phyloP scores from a whole-genome alignment of 2,113 vertebrate species.

The Podarcis cretensis region DNA sequence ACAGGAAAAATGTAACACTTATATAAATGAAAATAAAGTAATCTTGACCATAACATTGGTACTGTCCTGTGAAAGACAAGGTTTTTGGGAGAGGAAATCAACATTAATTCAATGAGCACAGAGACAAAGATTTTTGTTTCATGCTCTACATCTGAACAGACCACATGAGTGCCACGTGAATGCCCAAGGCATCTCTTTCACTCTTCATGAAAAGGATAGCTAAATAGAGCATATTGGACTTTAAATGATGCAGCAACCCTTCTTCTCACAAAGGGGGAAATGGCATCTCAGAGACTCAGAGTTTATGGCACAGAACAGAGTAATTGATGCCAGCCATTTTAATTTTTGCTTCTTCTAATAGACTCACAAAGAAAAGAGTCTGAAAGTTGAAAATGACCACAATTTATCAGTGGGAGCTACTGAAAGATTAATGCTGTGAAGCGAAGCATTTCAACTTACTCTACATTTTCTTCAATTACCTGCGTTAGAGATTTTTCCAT shows the following conservation, averaged over 20 bases:
- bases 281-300: background rate
- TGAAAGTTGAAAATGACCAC: background rate
- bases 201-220: conserved; percentile 3
- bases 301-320: background rate
- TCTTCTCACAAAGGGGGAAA: background rate
- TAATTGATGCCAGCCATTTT: background rate
- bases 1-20: accelerated
- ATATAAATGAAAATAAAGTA: background rate
- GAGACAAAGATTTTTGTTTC: conserved; percentile 18
- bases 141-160: background rate
- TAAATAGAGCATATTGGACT: conserved; percentile 26
- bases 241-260: background rate
- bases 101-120: conserved; percentile 4
- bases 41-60: background rate
- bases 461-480: conserved; percentile 67
- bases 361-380: background rate
- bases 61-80: background rate
- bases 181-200: background rate
- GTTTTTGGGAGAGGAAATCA: background rate
- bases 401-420: background rate
- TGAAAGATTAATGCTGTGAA: background rate
- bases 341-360: background rate
- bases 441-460: background rate
- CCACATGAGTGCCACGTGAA: background rate
- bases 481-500: conserved; percentile 86